Evolutionary conservation across 1,140 invertebrate species (phyloP), one percentile per base, ranked within the genome.

Genomic region (Nasonia giraulti): DNA sequence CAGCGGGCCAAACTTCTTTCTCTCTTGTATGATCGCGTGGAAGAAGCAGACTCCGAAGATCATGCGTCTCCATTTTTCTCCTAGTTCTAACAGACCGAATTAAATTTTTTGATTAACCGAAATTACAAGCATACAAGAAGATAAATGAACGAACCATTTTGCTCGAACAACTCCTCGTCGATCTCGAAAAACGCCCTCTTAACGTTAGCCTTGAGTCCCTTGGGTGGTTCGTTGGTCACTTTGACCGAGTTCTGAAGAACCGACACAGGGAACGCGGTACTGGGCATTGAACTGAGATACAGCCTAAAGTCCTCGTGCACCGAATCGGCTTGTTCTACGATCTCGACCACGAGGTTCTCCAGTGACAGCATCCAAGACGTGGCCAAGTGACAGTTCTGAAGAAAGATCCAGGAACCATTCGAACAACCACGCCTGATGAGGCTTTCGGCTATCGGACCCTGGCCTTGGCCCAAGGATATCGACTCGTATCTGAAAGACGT

Each of bases 191-290:
- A 95, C 0, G 97, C 97, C 80, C 96, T 94, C 86, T 97, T 95
- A 0, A 99, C 94, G 91, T 98, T 96, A 0, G 96, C 95, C 87
- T 96, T 95, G 1, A 98, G 92, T 1, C 98, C 97, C 93, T 97
- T 98, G 0, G 98, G 97, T 0, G 97, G 96, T 90, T 99, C 98
- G 89, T 98, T 98, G 0, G 97, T 98, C 71, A 98, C 97, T 93
- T 99, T 99, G 0, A 98, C 96, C 62, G 97, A 96, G 90, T 98
- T 98, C 91, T 98, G 97, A 8, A 99, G 93, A 1, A 98, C 96
- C 0, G 97, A 97, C 0, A 98, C 96, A 0, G 98, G 98, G 91
- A 99, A 99, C n/a, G 94, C 93, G n/a, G 91, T 94, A 31, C 93
- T 96, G 85, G 95, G 98, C 97, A 96, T 98, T 7, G 97, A 98